Base-by-base conservation (phyloP, 2,888 invertebrate species). In the Blastobasis lacticolella region DNA sequence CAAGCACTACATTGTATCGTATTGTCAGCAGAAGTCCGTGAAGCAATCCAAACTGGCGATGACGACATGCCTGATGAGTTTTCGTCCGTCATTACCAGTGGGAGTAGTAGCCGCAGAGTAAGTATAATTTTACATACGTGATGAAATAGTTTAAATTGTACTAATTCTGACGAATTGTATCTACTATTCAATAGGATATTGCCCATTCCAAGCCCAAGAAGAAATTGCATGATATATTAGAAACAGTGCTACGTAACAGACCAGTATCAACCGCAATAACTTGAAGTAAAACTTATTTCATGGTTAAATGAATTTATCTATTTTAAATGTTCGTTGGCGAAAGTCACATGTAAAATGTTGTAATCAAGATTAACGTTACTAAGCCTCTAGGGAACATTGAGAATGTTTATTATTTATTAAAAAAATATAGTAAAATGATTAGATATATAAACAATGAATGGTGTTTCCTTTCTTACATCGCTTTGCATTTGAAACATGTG, bases 81-180 rank as follows among this genome's bases (percentile, higher is more conserved):
- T 54, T 69, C 82, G 7, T 71, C 81, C 50, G 79, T 81, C 82
- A 83, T 85, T 78, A 76, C 69, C 37, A 77, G 66, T 54, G 85
- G 84, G 69, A 81, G 83, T 51, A 49, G 9, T 10, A 10, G 6
- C n/a, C 6, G 8, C 37, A 43, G 42, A 45, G 49, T 46, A 7
- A 6, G 50, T 43, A 54, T 51, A 51, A 37, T 37, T 10, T 44
- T 44, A 43, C 57, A 59, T 47, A 57, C 49, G 53, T 61, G 59
- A 61, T 59, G 41, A 23, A 23, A 23, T 23, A 23, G 23, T 23
- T 23, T 23, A 23, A 23, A 23, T 23, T 23, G 23, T 23, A 3
- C 23, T 23, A 23, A 23, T 23, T 23, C 23, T 23, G 23, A 23
- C 23, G 23, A 23, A 23, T 23, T 23, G 23, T 23, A 23, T 23